Evolutionary conservation across 23 tunicate genomes (phyloP).

Genomic region (Ciona savignyi): DNA sequence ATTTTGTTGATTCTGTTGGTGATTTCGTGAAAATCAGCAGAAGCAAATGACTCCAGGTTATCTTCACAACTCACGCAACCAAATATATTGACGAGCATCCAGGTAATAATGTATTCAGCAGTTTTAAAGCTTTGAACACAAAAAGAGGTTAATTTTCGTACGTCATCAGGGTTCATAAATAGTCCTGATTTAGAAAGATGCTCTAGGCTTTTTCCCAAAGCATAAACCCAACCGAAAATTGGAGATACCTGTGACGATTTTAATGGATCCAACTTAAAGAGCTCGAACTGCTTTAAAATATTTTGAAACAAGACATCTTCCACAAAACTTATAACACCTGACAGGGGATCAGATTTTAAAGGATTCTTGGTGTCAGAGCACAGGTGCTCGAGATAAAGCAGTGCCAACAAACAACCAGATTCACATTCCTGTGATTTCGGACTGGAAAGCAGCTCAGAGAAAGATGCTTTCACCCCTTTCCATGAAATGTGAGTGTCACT

Average conservation of each 20-base stretch:
- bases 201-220: conserved; percentile 19
- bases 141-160: neutral
- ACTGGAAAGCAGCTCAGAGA: neutral
- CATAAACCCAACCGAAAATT: conserved; percentile 54
- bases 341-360: neutral
- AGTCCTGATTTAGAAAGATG: neutral
- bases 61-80: conserved; percentile 13
- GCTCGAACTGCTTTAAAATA: neutral
- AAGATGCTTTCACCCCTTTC: neutral
- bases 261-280: conserved; percentile 8
- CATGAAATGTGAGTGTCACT: neutral
- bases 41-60: conserved; percentile 23
- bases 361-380: neutral
- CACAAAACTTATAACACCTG: neutral
- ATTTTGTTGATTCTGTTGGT: conserved; percentile 16
- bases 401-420: conserved; percentile 26
- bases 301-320: neutral
- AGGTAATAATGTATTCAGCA: conserved; percentile 12
- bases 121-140: no score
- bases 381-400: neutral
- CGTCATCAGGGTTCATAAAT: neutral
- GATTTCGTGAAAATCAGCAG: conserved; percentile 54
- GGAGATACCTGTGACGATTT: conserved; percentile 19
- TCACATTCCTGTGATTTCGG: conserved; percentile 44
- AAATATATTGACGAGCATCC: conserved; percentile 31